These are phyloP conservation scores for Ephydatia muelleri DNA, from an alignment of 37 sponge, comb jelly and placozoan genomes.

Conservation along the genomic window DNA sequence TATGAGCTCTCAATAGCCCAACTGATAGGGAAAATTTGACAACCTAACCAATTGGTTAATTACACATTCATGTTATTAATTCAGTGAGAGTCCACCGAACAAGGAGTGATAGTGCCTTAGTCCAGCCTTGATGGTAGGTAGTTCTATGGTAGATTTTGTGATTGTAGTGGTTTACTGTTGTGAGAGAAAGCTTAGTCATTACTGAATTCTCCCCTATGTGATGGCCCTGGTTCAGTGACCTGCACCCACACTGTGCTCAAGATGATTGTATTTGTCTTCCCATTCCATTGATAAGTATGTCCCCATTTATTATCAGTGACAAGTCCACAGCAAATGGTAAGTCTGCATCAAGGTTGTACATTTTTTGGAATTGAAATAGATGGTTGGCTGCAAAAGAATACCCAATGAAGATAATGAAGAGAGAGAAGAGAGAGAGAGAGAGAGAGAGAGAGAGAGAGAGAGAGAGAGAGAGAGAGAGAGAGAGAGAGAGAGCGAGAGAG, in stretches of 20 bases:
- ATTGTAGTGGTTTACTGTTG: not conserved
- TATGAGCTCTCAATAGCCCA: too few relatives aligned
- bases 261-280: not conserved
- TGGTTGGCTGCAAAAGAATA: not conserved
- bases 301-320: slow-evolving; percentile 1
- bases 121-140: too few relatives aligned
- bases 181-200: not conserved
- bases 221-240: not conserved
- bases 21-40: too few relatives aligned
- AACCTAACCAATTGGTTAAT: too few relatives aligned
- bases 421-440: not conserved
- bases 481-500: too few relatives aligned
- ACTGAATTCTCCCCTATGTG: not conserved
- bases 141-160: not conserved
- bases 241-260: not conserved
- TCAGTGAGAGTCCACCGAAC: too few relatives aligned
- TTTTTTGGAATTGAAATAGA: too few relatives aligned
- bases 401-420: not conserved
- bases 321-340: not conserved
- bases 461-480: slow-evolving; percentile 26
- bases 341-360: too few relatives aligned
- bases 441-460: not conserved
- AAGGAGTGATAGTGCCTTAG: too few relatives aligned
- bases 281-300: too few relatives aligned
- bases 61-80: too few relatives aligned